Base-by-base conservation (phyloP, 2,888 invertebrate species). In the Macaria liturata region DNA sequence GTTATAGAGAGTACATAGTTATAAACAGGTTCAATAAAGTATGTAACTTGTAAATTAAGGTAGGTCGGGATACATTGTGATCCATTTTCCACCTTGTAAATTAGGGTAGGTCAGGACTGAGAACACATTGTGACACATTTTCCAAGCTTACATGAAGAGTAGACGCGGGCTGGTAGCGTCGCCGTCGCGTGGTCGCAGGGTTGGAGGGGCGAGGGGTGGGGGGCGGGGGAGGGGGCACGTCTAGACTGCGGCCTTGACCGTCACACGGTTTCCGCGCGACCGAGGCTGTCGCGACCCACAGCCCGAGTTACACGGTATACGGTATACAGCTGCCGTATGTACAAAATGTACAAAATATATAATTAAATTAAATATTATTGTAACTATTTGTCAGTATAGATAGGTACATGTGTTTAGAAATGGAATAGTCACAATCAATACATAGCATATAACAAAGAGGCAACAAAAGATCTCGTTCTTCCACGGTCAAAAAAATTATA, bases 161-260 rank as follows among this genome's bases (percentile, higher is more conserved):
- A 20, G 20, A 20, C 20, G 20, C 20, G 20, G 20, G 20, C 20
- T 20, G 20, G 20, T 20, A 20, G 20, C 2, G 20, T 20, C 20
- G 20, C 20, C 20, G 68, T 42, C 9, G 42, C 42, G 78, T 76
- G 78, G 81, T 79, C 77, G 71, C 82, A 84, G 84, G 83, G 83
- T 77, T 75, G 80, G 72, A 71, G 68, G 74, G 73, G 69, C 60
- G 66, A 62, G 65, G 65, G 69, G 65, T 66, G 67, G 65, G 69
- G 71, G 69, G 59, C 59, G 69, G 71, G 70, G 66, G 69, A 71
- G 70, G 70, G 78, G 83, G 76, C 76, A 82, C 77, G 90, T 90
- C 89, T 89, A 89, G 89, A 89, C 89, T 68, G 62, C 78, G 88
- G 90, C 90, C 91, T 90, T 90, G 90, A 89, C 90, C 90, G 86